Conservation (phyloP, 1,140 invertebrate genomes). For the Apis mellifera region Amel_HAv3.1 CM009942.2:9353001-9353500, state of each 20-base stretch:
- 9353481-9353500: background rate
- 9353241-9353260: constrained; percentile 30
- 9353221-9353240: no score
- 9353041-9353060: background rate
- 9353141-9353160: no score
- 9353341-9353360: constrained; percentile 71
- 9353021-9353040: background rate
- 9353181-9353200: no score
- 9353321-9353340: constrained; percentile 50
- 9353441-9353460: constrained; percentile 37
- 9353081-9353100: no score
- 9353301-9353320: constrained; percentile 27
- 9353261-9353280: no score
- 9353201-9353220: no score
- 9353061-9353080: no score
- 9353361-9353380: constrained; percentile 21
- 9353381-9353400: constrained; percentile 48
- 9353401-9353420: constrained; percentile 63
- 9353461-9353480: constrained; percentile 16
- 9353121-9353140: no score
- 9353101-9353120: no score
- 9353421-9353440: constrained; percentile 60
- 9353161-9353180: no score
- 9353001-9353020: no score
- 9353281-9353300: no score